These are phyloP conservation scores for Cheilosia grossa DNA, from an alignment of 2,888 invertebrate species.

Conservation along the genomic window DNA sequence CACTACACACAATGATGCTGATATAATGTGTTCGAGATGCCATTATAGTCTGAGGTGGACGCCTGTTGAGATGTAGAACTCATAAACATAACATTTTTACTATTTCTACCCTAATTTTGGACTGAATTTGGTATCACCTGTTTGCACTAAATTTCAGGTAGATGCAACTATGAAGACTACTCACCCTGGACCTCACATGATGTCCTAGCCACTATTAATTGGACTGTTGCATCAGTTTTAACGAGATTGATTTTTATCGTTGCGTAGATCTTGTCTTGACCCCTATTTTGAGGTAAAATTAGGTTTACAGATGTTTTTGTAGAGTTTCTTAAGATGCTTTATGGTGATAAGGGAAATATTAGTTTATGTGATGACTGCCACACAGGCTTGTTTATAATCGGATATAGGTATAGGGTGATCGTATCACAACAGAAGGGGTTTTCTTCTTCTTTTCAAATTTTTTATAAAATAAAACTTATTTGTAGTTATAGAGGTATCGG, in stretches of 20 bases:
- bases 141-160: constrained; percentile 73
- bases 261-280: constrained; percentile 52
- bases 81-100: constrained; percentile 67
- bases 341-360: constrained; percentile 48
- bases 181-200: constrained; percentile 62
- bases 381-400: constrained; percentile 41
- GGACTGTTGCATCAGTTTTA: constrained; percentile 70
- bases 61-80: constrained; percentile 58
- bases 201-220: constrained; percentile 70
- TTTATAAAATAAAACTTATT: background rate
- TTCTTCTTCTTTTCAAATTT: background rate
- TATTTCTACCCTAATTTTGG: constrained; percentile 36
- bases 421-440: constrained; percentile 24
- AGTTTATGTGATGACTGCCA: constrained; percentile 45
- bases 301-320: constrained; percentile 80
- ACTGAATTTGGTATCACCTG: constrained; percentile 57
- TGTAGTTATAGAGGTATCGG: constrained; percentile 42
- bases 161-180: constrained; percentile 29
- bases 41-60: constrained; percentile 21
- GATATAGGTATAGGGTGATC: background rate
- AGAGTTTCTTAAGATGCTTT: constrained; percentile 33
- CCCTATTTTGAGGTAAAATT: constrained; percentile 80
- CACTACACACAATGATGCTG: constrained; percentile 2
- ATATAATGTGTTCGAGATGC: constrained; percentile 9
- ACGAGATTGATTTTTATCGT: constrained; percentile 69